Evolutionary conservation across 2,113 vertebrate species (phyloP).

Genomic region (Corvus hawaiiensis): DNA sequence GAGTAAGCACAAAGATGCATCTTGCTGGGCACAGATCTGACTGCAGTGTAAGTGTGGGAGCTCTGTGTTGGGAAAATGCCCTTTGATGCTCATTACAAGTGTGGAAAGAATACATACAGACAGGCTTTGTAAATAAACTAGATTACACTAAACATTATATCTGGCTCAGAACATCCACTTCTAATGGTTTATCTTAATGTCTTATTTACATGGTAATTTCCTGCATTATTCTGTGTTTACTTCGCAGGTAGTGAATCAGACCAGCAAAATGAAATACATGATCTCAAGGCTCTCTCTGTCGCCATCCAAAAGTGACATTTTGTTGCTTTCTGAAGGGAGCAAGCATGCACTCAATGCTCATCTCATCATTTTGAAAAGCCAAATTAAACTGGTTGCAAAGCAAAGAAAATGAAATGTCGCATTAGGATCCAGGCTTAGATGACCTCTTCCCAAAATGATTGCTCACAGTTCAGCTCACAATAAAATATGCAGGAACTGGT

Average conservation of each 20-base stretch:
- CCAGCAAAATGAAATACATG: not conserved
- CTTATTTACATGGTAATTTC: not conserved
- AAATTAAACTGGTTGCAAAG: not conserved
- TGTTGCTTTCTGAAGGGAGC: not conserved
- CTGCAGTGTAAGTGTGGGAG: not conserved
- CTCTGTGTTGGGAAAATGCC: not conserved
- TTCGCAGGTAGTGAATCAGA: not conserved
- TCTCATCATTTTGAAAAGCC: not conserved
- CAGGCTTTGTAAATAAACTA: not conserved
- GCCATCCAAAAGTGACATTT: not conserved
- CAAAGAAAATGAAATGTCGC: not conserved
- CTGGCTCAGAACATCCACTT: not conserved
- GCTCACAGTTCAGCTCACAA: not conserved
- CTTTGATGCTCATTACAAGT: not conserved
- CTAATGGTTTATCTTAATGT: not conserved
- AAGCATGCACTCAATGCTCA: rapidly evolving
- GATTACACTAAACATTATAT: not conserved
- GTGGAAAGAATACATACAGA: not conserved
- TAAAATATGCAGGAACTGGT: not conserved
- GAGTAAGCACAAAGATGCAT: not conserved
- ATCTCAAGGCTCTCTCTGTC: not conserved
- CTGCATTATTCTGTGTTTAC: not conserved
- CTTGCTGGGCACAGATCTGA: not conserved
- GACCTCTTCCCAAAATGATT: not conserved
- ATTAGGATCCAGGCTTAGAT: not conserved